Conservation (phyloP, 2,888 invertebrate species). For the Sepiola atlantica region DNA sequence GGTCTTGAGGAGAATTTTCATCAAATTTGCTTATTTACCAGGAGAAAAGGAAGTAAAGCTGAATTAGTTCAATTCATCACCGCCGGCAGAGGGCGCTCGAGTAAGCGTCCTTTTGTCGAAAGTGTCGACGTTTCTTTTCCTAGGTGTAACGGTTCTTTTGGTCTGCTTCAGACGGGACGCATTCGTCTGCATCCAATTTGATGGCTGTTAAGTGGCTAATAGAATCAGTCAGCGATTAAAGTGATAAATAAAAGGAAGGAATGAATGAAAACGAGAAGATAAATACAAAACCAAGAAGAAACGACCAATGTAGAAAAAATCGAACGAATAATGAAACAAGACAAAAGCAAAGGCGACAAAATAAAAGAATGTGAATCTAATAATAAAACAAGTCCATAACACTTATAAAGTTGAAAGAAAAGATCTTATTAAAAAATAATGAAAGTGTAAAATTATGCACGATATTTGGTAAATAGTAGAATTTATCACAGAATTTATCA, state of each 20-base stretch:
- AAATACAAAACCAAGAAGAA: neutral
- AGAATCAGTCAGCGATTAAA: neutral
- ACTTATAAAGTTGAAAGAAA: too few species aligned
- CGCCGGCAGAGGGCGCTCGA: neutral
- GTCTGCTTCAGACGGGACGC: neutral
- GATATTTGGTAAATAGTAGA: too few species aligned
- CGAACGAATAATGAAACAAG: neutral
- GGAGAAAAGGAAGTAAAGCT: neutral
- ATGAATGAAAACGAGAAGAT: neutral
- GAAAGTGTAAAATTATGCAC: too few species aligned
- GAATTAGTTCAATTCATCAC: neutral
- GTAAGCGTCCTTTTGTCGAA: neutral
- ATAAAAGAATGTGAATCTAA: too few species aligned
- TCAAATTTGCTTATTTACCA: constrained; percentile 5
- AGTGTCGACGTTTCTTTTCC: neutral
- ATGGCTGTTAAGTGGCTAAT: constrained; percentile 9
- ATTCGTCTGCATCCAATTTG: neutral
- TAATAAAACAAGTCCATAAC: too few species aligned
- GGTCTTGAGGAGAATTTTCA: neutral
- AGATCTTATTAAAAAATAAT: too few species aligned
- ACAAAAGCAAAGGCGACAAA: neutral
- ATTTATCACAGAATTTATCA: too few species aligned
- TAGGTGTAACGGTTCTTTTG: neutral
- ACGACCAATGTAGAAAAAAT: neutral
- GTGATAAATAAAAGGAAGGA: neutral